Percentiles rank a stretch among this genome's conserved stretches.
Evolutionary conservation across 2,113 vertebrate genomes (phyloP).

Genomic region (Antechinus flavipes): DNA sequence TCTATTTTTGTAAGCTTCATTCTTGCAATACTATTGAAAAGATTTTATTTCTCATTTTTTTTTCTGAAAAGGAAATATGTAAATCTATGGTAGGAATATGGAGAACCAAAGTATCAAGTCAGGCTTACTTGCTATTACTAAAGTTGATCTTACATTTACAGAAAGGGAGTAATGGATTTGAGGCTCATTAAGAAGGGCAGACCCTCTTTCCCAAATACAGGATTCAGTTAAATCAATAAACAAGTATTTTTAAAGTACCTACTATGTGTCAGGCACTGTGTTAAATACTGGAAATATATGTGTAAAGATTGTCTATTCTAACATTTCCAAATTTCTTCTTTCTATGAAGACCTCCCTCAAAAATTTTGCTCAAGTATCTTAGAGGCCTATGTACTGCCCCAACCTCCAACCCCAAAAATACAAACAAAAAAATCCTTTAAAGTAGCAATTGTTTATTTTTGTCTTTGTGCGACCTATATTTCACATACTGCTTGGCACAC

Average conservation of each 20-base stretch:
- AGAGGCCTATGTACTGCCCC: too few relatives aligned
- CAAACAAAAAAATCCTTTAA: not conserved
- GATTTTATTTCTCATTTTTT: not conserved
- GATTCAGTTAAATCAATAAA: not conserved
- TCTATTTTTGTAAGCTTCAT: not conserved
- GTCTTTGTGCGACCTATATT: not conserved
- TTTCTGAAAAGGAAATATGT: not conserved
- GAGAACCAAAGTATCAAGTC: not conserved
- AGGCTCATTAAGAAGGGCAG: not conserved
- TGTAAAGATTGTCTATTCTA: not conserved
- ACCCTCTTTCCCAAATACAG: accelerated
- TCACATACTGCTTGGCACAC: not conserved
- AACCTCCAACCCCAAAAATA: not conserved
- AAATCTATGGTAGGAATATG: not conserved
- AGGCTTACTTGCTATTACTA: not conserved
- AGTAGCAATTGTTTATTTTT: not conserved
- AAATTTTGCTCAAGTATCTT: not conserved
- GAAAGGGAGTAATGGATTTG: not conserved
- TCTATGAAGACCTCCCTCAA: not conserved
- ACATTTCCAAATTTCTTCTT: not conserved
- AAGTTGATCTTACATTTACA: not conserved
- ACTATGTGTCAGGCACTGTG: not conserved
- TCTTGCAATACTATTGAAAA: not conserved
- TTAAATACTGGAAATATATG: not conserved
- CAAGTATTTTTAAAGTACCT: not conserved